phyloP scores from a whole-genome alignment of 2,113 vertebrate genomes.

The Rhinolophus sinicus region DNA sequence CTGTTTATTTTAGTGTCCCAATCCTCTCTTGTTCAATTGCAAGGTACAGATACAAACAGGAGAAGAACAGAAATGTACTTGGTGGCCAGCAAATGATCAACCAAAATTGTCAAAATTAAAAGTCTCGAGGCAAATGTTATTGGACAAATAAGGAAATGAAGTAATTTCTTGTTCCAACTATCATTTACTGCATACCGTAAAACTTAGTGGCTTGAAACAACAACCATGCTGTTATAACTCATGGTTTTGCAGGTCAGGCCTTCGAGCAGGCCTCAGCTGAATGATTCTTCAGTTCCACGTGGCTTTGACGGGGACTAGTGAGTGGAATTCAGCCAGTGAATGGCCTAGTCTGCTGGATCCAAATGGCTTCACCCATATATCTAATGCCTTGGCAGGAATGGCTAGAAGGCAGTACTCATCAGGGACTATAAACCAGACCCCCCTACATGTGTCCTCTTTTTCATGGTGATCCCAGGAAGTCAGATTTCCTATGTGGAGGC shows the following conservation, averaged over 20 bases:
- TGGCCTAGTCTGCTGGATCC: neutral
- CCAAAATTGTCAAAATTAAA: neutral
- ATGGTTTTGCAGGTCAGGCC: neutral
- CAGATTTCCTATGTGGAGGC: neutral
- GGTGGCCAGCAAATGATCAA: neutral
- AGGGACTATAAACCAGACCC: too few species aligned
- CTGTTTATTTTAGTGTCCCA: neutral
- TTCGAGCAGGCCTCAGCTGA: neutral
- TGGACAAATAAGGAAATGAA: neutral
- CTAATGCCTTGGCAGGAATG: neutral
- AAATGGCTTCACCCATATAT: neutral
- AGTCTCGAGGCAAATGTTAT: neutral
- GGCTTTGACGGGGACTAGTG: neutral
- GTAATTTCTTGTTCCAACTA: neutral
- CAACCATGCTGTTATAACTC: neutral
- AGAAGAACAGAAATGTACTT: neutral
- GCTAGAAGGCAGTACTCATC: neutral
- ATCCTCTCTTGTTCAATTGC: neutral
- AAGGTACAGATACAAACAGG: neutral
- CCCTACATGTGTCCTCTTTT: neutral
- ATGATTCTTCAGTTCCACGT: neutral
- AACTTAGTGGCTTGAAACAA: neutral
- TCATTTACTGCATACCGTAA: neutral
- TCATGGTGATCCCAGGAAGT: too few species aligned
- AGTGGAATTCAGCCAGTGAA: neutral